These are phyloP conservation scores for Tiliacea aurago DNA, from an alignment of 2,888 invertebrate genomes.

Conservation along the genomic window DNA sequence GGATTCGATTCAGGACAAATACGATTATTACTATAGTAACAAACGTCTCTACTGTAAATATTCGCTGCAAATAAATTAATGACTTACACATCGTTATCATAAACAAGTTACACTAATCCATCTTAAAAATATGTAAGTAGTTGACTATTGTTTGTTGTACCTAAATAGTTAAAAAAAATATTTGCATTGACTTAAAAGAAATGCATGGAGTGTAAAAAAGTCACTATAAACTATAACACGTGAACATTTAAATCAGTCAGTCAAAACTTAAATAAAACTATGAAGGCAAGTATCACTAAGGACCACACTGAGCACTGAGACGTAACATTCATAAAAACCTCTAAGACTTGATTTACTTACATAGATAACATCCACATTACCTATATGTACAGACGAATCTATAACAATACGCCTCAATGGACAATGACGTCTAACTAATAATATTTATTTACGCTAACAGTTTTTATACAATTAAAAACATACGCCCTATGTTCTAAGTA, in stretches of 20 bases:
- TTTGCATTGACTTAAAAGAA: slow-evolving; percentile 80
- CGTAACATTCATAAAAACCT: slow-evolving; percentile 52
- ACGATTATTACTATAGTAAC: slow-evolving; percentile 58
- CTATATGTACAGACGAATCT: slow-evolving; percentile 36
- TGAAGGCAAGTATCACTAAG: slow-evolving; percentile 86
- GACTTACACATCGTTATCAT: slow-evolving; percentile 64
- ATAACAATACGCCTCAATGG: slow-evolving; percentile 59
- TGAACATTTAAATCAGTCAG: slow-evolving; percentile 87
- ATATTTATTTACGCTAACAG: slow-evolving; percentile 64
- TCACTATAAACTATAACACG: slow-evolving; percentile 75
- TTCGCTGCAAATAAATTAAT: slow-evolving; percentile 75
- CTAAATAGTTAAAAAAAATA: slow-evolving; percentile 73
- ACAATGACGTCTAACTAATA: slow-evolving; percentile 53
- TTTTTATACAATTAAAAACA: slow-evolving; percentile 70
- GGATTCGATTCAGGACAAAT: slow-evolving; percentile 58
- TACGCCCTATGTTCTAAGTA: slow-evolving; percentile 69
- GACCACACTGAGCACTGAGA: slow-evolving; percentile 58
- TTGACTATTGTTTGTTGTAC: slow-evolving; percentile 82
- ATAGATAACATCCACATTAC: slow-evolving; percentile 18
- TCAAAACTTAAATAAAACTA: slow-evolving; percentile 84
- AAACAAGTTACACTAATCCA: slow-evolving; percentile 73
- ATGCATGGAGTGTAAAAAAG: slow-evolving; percentile 81
- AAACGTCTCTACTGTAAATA: slow-evolving; percentile 55
- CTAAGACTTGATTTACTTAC: slow-evolving; percentile 28
- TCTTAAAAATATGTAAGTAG: slow-evolving; percentile 70